A percentile compares a stretch with the other conserved stretches of the same genome.
phyloP scores from a whole-genome alignment of 2,797 vertebrate species.

The Sylvilagus floridanus region DNA sequence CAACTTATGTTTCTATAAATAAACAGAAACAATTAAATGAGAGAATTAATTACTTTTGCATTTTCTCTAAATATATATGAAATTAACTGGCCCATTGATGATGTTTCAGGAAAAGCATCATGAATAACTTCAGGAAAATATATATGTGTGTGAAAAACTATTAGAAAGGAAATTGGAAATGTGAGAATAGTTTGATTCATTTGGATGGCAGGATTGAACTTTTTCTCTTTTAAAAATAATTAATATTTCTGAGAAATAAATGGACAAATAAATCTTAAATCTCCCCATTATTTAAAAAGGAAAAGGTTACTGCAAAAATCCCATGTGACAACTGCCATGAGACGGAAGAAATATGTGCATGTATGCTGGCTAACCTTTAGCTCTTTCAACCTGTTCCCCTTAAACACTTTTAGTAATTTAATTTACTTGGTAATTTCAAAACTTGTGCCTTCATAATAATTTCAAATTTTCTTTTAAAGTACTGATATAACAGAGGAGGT shows the following conservation, averaged over 20 bases:
- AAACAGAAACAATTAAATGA: slow-evolving; percentile 48
- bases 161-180: slow-evolving; percentile 50
- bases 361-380: background rate
- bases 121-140: background rate
- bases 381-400: slow-evolving; percentile 34
- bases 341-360: background rate
- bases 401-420: slow-evolving; percentile 17
- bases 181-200: slow-evolving; percentile 36
- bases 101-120: background rate
- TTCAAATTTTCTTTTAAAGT: slow-evolving; percentile 56
- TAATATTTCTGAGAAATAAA: slow-evolving; percentile 44
- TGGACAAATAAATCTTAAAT: slow-evolving; percentile 35
- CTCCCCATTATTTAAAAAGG: background rate
- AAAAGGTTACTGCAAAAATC: background rate
- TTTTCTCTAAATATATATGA: slow-evolving; percentile 57
- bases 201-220: slow-evolving; percentile 31
- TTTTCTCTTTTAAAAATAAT: slow-evolving; percentile 19
- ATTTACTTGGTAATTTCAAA: slow-evolving; percentile 52
- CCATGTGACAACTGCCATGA: background rate
- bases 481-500: background rate
- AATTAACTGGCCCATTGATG: background rate
- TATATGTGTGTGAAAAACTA: background rate
- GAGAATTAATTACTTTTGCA: background rate
- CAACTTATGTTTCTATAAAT: slow-evolving; percentile 41
- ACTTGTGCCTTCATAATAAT: slow-evolving; percentile 24